Conservation (phyloP, 2,797 vertebrate species). For the Lepus oiostolus region DNA sequence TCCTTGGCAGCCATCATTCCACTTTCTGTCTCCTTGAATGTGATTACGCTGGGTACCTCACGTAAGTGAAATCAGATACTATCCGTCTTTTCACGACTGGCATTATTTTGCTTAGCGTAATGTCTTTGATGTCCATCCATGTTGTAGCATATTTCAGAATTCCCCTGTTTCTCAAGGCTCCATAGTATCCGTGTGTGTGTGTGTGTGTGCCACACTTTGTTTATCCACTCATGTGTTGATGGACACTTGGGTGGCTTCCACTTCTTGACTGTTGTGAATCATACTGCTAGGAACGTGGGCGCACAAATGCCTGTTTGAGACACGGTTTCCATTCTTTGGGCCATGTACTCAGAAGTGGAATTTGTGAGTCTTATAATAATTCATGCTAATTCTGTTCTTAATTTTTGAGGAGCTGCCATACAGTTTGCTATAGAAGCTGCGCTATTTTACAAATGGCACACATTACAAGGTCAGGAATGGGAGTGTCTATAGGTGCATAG, state of each 20-base stretch:
- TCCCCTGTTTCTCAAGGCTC: conserved; percentile 22
- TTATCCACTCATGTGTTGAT: not conserved
- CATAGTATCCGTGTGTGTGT: not conserved
- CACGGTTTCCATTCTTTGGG: not conserved
- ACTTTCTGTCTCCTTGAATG: not conserved
- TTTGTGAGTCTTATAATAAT: not conserved
- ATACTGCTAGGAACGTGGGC: not conserved
- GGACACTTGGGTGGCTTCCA: not conserved
- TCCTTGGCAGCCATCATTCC: not conserved
- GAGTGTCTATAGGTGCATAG: not conserved
- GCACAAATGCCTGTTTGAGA: not conserved
- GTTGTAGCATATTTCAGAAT: not conserved
- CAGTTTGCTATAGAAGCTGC: not conserved
- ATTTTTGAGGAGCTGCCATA: not conserved
- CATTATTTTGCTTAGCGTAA: not conserved
- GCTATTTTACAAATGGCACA: not conserved
- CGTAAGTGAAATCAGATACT: not conserved
- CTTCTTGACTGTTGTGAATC: not conserved
- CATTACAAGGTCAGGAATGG: not conserved
- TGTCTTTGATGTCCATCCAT: not conserved
- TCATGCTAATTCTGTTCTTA: conserved; percentile 11
- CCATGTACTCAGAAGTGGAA: not conserved
- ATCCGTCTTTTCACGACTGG: not conserved
- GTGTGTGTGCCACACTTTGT: not conserved
- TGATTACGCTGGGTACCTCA: not conserved